Percentiles rank a stretch among this genome's conserved stretches.
Conservation (phyloP, 2,113 vertebrate species). For the Dendrocopos noguchii region DNA sequence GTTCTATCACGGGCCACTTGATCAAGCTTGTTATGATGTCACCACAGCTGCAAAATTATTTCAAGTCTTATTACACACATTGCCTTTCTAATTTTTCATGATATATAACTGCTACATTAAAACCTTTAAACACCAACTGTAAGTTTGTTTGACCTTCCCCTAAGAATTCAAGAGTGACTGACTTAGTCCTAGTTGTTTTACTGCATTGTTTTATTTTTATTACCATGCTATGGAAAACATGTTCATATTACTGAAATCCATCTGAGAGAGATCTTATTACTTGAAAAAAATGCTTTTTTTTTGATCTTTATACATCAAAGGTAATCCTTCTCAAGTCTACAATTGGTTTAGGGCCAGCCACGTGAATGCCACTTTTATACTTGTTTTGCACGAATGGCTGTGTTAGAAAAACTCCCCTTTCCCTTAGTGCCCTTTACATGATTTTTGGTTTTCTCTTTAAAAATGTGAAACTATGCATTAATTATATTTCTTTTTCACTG, state of each 20-base stretch:
- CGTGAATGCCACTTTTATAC: neutral
- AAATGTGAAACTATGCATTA: neutral
- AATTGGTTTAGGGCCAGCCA: neutral
- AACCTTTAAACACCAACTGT: neutral
- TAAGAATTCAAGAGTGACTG: neutral
- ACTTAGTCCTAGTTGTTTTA: slow-evolving; percentile 37
- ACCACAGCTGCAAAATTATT: neutral
- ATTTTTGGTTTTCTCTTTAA: neutral
- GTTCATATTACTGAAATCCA: slow-evolving; percentile 69
- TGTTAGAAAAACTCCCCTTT: neutral
- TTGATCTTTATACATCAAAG: slow-evolving; percentile 79
- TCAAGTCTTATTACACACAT: neutral
- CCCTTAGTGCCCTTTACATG: neutral
- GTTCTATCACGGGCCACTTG: neutral
- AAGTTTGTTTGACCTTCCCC: neutral
- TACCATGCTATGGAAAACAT: slow-evolving; percentile 46
- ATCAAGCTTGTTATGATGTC: neutral
- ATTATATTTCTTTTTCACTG: neutral
- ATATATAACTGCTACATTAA: neutral
- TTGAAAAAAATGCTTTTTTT: slow-evolving; percentile 58
- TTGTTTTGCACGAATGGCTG: neutral
- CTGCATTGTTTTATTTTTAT: slow-evolving; percentile 64
- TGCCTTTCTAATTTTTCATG: neutral
- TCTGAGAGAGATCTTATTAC: slow-evolving; percentile 74
- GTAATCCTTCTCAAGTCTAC: slow-evolving; percentile 45